Evolutionary conservation across 1,140 invertebrate genomes (phyloP).

Genomic region (Babylonia areolata): DNA sequence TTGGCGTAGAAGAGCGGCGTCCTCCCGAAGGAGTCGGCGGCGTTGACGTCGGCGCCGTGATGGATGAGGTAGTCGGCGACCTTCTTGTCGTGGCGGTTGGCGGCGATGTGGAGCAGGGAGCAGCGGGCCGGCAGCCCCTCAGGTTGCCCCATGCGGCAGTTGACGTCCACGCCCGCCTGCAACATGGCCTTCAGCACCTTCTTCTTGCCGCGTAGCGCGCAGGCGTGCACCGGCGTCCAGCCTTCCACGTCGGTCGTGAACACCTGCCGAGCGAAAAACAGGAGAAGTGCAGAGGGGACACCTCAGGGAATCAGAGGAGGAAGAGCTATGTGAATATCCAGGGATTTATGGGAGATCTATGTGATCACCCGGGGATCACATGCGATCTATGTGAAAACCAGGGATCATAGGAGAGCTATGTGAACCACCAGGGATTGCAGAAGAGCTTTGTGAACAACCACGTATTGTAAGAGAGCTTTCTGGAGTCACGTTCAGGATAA

Average conservation of each 20-base stretch:
- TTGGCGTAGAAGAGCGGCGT: constrained; percentile 59
- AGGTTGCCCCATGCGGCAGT: constrained; percentile 62
- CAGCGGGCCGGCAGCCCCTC: constrained; percentile 59
- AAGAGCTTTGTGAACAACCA: too few species aligned
- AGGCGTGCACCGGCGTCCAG: constrained; percentile 69
- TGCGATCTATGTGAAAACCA: too few species aligned
- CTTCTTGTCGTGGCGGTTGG: constrained; percentile 56
- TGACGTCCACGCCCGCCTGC: constrained; percentile 57
- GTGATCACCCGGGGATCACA: too few species aligned
- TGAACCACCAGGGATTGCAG: too few species aligned
- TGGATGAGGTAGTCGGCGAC: constrained; percentile 57
- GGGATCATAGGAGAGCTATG: too few species aligned
- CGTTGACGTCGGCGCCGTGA: constrained; percentile 54
- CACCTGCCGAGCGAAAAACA: constrained; percentile 42
- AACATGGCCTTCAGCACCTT: constrained; percentile 63
- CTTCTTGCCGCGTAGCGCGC: constrained; percentile 58
- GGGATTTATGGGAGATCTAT: too few species aligned
- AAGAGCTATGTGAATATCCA: too few species aligned
- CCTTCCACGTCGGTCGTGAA: constrained; percentile 59
- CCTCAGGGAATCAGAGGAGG: too few species aligned
- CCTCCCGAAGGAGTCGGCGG: constrained; percentile 52
- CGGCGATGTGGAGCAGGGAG: constrained; percentile 58
- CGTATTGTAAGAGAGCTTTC: too few species aligned
- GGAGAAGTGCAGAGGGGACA: too few species aligned
- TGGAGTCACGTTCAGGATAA: too few species aligned